A percentile compares a stretch with the other conserved stretches of the same genome.
phyloP scores from a whole-genome alignment of 23 tunicate genomes.

The Aplidium turbinatum region DNA sequence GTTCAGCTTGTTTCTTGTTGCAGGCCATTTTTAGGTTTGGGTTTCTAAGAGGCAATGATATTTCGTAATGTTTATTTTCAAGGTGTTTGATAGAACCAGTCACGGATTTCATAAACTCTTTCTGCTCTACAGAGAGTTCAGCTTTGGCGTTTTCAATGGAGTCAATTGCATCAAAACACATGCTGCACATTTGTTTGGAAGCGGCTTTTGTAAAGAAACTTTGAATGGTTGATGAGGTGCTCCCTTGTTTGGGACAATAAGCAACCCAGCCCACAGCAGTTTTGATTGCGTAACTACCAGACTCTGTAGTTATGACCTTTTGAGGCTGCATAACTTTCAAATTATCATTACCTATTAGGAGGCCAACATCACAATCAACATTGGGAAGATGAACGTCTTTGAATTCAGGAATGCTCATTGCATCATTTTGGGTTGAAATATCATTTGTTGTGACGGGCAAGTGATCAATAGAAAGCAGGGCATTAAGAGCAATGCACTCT shows the following conservation, averaged over 20 bases:
- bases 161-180: constrained; percentile 39
- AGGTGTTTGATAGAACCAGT: constrained; percentile 14
- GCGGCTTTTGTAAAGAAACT: constrained; percentile 11
- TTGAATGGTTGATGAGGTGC: neutral
- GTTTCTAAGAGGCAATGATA: constrained; percentile 24
- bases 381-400: constrained; percentile 23
- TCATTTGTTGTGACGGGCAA: constrained; percentile 12
- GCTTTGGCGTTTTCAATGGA: constrained; percentile 27
- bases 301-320: constrained; percentile 8
- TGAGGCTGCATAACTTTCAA: constrained; percentile 29
- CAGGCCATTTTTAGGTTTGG: neutral
- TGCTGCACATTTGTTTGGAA: constrained; percentile 16
- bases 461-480: constrained; percentile 9
- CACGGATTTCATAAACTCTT: constrained; percentile 19
- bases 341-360: constrained; percentile 25
- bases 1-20: constrained; percentile 34
- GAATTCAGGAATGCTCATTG: constrained; percentile 15
- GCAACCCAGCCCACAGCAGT: constrained; percentile 45
- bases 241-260: constrained; percentile 3
- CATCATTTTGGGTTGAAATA: constrained; percentile 27
- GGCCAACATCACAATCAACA: constrained; percentile 5
- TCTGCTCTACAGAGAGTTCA: constrained; percentile 45
- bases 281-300: constrained; percentile 33
- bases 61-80: constrained; percentile 31
- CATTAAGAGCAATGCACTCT: neutral